phyloP scores from a whole-genome alignment of 2,888 invertebrate species.

The Timema cristinae region DNA sequence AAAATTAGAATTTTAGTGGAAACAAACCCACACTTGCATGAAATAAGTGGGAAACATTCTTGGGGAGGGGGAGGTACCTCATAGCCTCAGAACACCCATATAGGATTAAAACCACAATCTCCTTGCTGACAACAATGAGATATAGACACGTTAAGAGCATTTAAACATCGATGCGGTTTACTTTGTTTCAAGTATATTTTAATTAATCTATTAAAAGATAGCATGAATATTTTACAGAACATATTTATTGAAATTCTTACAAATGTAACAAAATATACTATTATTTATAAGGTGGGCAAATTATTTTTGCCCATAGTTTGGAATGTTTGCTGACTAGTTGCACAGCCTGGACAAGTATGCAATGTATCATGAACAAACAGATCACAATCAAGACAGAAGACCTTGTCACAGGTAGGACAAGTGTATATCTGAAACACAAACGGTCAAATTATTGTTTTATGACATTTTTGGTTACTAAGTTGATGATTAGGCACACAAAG shows the following conservation, averaged over 20 bases:
- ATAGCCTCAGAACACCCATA: too few relatives aligned
- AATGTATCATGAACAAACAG: slow-evolving; percentile 88
- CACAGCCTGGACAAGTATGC: slow-evolving; percentile 96
- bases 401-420: slow-evolving; percentile 73
- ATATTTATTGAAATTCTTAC: too few relatives aligned
- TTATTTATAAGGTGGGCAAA: not conserved
- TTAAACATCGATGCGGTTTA: too few relatives aligned
- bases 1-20: too few relatives aligned
- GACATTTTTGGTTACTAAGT: not conserved
- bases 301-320: slow-evolving; percentile 11
- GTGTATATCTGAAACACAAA: slow-evolving; percentile 63
- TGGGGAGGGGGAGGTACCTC: too few relatives aligned
- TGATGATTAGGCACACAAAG: not conserved
- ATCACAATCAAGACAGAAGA: slow-evolving; percentile 95
- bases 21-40: too few relatives aligned
- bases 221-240: too few relatives aligned
- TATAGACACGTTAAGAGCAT: not conserved
- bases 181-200: too few relatives aligned
- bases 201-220: too few relatives aligned
- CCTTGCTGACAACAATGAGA: slow-evolving; percentile 5
- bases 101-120: too few relatives aligned
- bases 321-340: slow-evolving; percentile 52
- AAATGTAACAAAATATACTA: too few relatives aligned
- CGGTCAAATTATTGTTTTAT: not conserved
- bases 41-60: too few relatives aligned